phyloP scores from a whole-genome alignment of 2,888 invertebrate species.

The Andrena fulva region DNA sequence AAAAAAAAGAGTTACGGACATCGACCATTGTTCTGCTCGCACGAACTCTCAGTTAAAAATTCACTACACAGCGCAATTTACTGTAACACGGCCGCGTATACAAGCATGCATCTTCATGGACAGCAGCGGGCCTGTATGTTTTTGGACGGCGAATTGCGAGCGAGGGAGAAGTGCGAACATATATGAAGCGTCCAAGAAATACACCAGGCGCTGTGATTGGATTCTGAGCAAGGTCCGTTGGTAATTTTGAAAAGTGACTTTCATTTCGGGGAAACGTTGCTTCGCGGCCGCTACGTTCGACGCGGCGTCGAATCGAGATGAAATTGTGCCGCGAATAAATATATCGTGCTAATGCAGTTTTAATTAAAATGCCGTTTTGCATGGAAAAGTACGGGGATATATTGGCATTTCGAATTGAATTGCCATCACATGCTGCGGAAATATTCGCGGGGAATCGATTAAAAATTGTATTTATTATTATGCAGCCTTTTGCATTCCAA shows the following conservation, averaged over 20 bases:
- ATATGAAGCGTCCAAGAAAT: slow-evolving; percentile 17
- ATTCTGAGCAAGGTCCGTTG: slow-evolving; percentile 10
- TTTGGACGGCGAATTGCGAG: slow-evolving; percentile 5
- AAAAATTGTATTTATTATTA: too few species aligned
- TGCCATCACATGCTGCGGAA: neutral
- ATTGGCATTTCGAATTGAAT: neutral
- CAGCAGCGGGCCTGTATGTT: neutral
- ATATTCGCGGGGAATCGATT: too few species aligned
- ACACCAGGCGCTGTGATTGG: slow-evolving; percentile 22
- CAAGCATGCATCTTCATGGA: slow-evolving; percentile 6
- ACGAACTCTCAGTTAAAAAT: slow-evolving; percentile 20
- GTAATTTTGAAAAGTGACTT: slow-evolving; percentile 32
- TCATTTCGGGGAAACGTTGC: neutral
- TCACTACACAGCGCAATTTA: slow-evolving; percentile 1
- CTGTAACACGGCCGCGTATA: neutral
- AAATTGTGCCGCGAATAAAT: slow-evolving; percentile 12
- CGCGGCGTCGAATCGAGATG: slow-evolving; percentile 2
- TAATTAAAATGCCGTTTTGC: slow-evolving; percentile 1
- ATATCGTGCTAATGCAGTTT: neutral
- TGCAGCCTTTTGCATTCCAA: too few species aligned
- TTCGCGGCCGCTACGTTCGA: neutral
- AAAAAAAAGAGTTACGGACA: slow-evolving; percentile 10
- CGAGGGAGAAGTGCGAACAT: slow-evolving; percentile 1
- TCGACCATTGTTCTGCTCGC: neutral
- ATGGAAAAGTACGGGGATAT: neutral